These are phyloP conservation scores for Agonopterix alstromeriana DNA, from an alignment of 2,888 invertebrate species.

Conservation along the genomic window DNA sequence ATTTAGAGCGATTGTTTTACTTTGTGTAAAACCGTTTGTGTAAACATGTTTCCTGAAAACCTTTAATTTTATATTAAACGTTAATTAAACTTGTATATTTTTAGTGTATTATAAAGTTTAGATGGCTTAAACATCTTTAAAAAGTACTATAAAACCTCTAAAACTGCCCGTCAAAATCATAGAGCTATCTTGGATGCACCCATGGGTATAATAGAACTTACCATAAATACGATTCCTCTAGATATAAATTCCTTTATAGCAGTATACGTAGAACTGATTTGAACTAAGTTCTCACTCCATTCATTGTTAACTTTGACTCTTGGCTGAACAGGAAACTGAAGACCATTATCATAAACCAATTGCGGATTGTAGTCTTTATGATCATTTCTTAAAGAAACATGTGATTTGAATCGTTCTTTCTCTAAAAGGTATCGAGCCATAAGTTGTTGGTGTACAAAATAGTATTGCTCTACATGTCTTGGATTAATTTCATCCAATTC, in stretches of 20 bases:
- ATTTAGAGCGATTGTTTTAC: too few species aligned
- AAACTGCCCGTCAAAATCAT: too few species aligned
- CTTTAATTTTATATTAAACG: too few species aligned
- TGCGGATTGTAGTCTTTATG: conserved; percentile 43
- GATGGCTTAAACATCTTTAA: too few species aligned
- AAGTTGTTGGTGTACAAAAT: conserved; percentile 53
- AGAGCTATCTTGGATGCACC: too few species aligned
- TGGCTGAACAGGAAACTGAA: conserved; percentile 39
- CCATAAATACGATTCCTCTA: conserved; percentile 55
- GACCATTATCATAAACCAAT: conserved; percentile 54
- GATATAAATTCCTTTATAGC: conserved; percentile 56
- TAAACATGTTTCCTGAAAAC: too few species aligned
- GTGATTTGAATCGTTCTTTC: conserved; percentile 35
- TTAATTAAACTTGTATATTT: too few species aligned
- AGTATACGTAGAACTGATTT: conserved; percentile 49
- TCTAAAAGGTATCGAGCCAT: conserved; percentile 51
- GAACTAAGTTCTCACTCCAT: conserved; percentile 3
- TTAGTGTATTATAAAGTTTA: too few species aligned
- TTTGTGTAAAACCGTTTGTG: too few species aligned
- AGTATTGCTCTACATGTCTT: conserved; percentile 55
- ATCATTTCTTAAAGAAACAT: conserved; percentile 13
- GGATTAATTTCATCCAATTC: conserved; percentile 50
- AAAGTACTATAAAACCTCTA: too few species aligned
- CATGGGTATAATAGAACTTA: conserved; percentile 18
- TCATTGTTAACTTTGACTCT: too few species aligned